A percentile compares a stretch with the other conserved stretches of the same genome.
Evolutionary conservation across 2,888 invertebrate genomes (phyloP).

Genomic region (Heliconius hortense): DNA sequence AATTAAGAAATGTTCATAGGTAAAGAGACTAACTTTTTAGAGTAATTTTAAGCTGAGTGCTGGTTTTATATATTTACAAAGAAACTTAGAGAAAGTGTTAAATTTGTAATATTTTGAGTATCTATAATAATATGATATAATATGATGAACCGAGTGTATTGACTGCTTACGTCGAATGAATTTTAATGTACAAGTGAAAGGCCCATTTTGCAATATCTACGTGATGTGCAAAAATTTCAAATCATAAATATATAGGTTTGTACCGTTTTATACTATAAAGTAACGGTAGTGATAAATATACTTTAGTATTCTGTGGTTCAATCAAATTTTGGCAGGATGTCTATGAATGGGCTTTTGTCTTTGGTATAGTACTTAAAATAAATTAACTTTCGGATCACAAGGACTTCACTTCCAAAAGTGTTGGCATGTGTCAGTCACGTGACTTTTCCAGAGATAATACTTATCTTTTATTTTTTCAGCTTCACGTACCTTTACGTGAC

Average conservation of each 20-base stretch:
- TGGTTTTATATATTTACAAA: neutral
- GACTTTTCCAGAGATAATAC: too few species aligned
- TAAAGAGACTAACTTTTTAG: too few species aligned
- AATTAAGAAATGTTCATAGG: too few species aligned
- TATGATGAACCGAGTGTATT: constrained; percentile 38
- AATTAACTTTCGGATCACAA: neutral
- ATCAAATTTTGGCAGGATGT: constrained; percentile 18
- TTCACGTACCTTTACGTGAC: too few species aligned
- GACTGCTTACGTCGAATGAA: constrained; percentile 41
- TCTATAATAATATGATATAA: constrained; percentile 35
- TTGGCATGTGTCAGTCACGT: neutral
- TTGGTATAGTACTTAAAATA: neutral
- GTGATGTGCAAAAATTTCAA: constrained; percentile 43
- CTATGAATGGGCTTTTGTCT: constrained; percentile 12
- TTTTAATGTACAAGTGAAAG: constrained; percentile 45
- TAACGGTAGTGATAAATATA: constrained; percentile 17
- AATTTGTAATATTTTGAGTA: neutral
- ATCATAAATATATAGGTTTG: constrained; percentile 33
- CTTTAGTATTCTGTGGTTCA: constrained; percentile 5
- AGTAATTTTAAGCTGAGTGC: too few species aligned
- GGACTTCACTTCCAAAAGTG: neutral
- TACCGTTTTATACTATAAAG: constrained; percentile 24
- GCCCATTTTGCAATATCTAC: constrained; percentile 44
- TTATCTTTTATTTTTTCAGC: too few species aligned
- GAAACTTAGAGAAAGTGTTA: neutral